These are phyloP conservation scores for Campylomormyrus tamandua DNA, from an alignment of 2,113 vertebrate genomes.

Conservation along the genomic window DNA sequence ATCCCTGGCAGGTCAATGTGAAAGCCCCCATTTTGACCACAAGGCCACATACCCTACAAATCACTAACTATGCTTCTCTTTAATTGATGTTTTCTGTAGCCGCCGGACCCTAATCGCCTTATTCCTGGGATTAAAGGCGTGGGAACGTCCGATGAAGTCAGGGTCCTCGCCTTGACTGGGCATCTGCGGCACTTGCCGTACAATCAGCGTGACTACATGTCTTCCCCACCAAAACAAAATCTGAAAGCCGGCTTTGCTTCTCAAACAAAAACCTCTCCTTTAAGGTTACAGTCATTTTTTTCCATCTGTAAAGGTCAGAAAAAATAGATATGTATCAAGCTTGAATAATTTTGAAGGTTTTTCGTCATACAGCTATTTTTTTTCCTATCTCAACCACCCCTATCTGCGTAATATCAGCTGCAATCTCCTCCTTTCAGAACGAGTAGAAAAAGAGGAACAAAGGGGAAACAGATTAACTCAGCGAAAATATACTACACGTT, in stretches of 20 bases:
- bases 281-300: conserved; percentile 23
- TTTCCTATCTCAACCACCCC: conserved; percentile 2
- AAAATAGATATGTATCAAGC: conserved; percentile 28
- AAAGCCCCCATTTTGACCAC: conserved; percentile 40
- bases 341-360: conserved; percentile 23
- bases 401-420: conserved; percentile 19
- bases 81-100: conserved; percentile 60
- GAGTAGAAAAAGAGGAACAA: conserved; percentile 4
- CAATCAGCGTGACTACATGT: not conserved
- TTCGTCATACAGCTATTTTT: conserved; percentile 6
- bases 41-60: conserved; percentile 48
- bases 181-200: conserved; percentile 10
- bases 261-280: conserved; percentile 14
- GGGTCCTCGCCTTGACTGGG: conserved; percentile 49
- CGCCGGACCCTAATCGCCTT: conserved; percentile 59
- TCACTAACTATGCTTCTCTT: conserved; percentile 43
- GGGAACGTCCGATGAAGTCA: conserved; percentile 48
- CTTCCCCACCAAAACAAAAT: not conserved
- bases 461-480: conserved; percentile 22
- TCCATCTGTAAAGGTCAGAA: conserved; percentile 14
- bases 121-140: conserved; percentile 56
- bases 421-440: conserved; percentile 19
- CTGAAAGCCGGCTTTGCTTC: conserved; percentile 19
- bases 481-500: not conserved
- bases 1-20: conserved; percentile 36